Evolutionary conservation across 92 coral and sea anemone species (phyloP).

Genomic region (Montipora capitata): DNA sequence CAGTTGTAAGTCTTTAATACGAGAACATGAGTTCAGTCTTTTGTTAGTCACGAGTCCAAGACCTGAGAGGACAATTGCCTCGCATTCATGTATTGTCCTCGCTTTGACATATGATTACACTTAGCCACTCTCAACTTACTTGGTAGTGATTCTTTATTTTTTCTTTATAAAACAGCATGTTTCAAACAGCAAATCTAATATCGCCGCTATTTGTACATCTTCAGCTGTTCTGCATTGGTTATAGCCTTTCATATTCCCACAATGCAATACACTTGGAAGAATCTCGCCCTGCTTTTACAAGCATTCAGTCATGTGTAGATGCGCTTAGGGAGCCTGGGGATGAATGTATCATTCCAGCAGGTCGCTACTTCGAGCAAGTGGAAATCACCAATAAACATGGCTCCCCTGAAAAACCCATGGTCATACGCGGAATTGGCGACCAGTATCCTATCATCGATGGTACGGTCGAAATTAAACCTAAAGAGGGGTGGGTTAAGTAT

Average conservation of each 20-base stretch:
- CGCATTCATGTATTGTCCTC: too few species aligned
- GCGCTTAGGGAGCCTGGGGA: constrained; percentile 68
- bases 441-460: constrained; percentile 87
- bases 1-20: too few species aligned
- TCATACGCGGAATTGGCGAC: constrained; percentile 70
- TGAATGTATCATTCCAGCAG: constrained; percentile 74
- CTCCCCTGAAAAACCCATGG: constrained; percentile 51
- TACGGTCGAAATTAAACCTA: constrained; percentile 63
- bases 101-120: too few species aligned
- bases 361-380: constrained; percentile 84
- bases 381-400: constrained; percentile 81
- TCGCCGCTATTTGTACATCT: not conserved
- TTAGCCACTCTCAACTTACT: too few species aligned
- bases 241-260: not conserved
- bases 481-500: constrained; percentile 24
- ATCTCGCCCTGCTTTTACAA: constrained; percentile 35
- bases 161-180: constrained; percentile 9
- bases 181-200: not conserved
- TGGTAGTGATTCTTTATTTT: not conserved
- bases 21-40: too few species aligned
- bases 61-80: too few species aligned
- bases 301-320: constrained; percentile 74
- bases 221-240: not conserved
- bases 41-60: too few species aligned
- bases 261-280: not conserved